Percentiles rank a stretch among this genome's conserved stretches.
Evolutionary conservation across 2,113 vertebrate species (phyloP).

Genomic region (Lipophrys pholis): DNA sequence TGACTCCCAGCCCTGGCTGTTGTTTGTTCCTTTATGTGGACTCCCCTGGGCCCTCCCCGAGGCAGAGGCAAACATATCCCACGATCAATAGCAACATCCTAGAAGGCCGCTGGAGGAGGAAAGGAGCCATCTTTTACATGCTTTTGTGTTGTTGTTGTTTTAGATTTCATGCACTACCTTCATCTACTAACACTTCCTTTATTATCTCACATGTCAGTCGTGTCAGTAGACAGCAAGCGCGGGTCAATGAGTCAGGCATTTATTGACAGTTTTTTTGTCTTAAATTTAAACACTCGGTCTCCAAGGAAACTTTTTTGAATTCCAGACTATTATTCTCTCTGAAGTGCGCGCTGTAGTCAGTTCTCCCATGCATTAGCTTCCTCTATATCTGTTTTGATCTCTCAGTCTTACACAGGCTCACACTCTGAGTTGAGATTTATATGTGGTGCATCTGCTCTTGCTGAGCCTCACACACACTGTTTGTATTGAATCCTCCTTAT

Average conservation of each 20-base stretch:
- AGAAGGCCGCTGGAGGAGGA: conserved; percentile 46
- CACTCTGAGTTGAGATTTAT: conserved; percentile 71
- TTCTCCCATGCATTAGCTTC: conserved; percentile 46
- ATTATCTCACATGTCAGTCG: conserved; percentile 27
- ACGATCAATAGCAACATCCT: conserved; percentile 80
- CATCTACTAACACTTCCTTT: background rate
- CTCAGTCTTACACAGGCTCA: conserved; percentile 15
- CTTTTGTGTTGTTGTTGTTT: conserved; percentile 17
- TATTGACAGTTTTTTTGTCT: conserved; percentile 6
- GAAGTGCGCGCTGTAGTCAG: conserved; percentile 2
- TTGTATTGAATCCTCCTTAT: conserved; percentile 55
- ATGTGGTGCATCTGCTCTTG: conserved; percentile 43
- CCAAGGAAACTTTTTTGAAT: conserved; percentile 12
- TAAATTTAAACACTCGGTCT: conserved; percentile 14
- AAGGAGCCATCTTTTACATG: conserved; percentile 29
- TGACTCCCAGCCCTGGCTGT: conserved; percentile 72
- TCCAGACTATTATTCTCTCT: conserved; percentile 30
- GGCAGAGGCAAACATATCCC: conserved; percentile 69
- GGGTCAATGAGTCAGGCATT: conserved; percentile 11
- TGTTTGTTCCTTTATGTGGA: conserved; percentile 72
- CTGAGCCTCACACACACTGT: conserved; percentile 61
- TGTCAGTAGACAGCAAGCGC: conserved; percentile 16
- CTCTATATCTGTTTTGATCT: conserved; percentile 37
- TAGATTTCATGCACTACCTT: background rate
- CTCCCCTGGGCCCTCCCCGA: conserved; percentile 67